Conservation (phyloP, 2,888 invertebrate species). For the Plagiodera versicolora region DNA sequence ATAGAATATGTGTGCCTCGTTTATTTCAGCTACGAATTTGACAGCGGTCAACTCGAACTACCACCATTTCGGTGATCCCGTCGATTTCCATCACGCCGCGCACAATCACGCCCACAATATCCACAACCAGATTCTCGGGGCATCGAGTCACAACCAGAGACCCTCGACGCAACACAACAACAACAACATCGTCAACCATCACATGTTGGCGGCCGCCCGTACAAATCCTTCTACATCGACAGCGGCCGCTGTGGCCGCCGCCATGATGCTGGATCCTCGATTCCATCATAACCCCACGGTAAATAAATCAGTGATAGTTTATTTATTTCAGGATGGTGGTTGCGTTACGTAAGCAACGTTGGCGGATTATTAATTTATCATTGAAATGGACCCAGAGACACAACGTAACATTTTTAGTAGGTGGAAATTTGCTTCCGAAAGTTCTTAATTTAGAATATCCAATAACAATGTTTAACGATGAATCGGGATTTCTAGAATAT, state of each 20-base stretch:
- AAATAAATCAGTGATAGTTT: no score
- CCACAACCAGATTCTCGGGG: slow-evolving; percentile 51
- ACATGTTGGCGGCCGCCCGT: slow-evolving; percentile 47
- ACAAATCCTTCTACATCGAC: slow-evolving; percentile 53
- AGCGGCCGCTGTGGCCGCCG: slow-evolving; percentile 56
- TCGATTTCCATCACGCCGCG: slow-evolving; percentile 51
- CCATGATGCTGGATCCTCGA: slow-evolving; percentile 57
- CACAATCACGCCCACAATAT: slow-evolving; percentile 51
- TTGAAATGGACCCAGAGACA: no score
- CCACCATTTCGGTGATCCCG: slow-evolving; percentile 52
- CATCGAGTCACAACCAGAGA: slow-evolving; percentile 43
- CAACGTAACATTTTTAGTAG: no score
- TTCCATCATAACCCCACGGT: slow-evolving; percentile 56
- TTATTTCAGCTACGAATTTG: slow-evolving; percentile 42
- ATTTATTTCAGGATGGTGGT: no score
- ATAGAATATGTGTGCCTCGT: no score
- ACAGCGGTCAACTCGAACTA: slow-evolving; percentile 49
- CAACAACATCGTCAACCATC: slow-evolving; percentile 50
- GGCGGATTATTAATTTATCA: no score
- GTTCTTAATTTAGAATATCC: no score
- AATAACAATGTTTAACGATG: no score
- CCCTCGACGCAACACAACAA: slow-evolving; percentile 45
- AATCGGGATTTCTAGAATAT: no score
- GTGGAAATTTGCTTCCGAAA: no score
- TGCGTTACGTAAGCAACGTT: no score